Base-by-base conservation (phyloP, 2,113 vertebrate genomes). In the Potamarius usumacintae region DNA sequence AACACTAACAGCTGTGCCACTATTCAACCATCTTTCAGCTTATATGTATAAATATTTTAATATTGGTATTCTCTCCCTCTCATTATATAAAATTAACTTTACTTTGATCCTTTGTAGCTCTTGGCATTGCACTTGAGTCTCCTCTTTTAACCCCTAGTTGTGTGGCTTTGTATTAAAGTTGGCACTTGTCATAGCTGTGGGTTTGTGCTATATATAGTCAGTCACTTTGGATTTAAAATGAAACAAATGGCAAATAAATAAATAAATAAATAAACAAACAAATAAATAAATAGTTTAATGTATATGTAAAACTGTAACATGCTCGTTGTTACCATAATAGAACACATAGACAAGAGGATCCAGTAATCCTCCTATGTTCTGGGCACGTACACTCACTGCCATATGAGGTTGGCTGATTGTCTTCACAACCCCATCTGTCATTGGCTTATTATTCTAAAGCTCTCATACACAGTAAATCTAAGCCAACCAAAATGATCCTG, bases 371-470 rank as follows among this genome's bases (percentile, higher is more conserved):
- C 65, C 50, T 88, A 83, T 88, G 81, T 88, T 88, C 57, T 82
- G 85, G 60, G 57, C 85, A 88, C 42, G 83, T 81, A 80, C 65
- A 81, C 25, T 48, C 34, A 30, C 85, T 85, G 67, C 82, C 57
- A 84, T 88, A 86, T 84, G 85, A 84, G 82, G 83, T 82, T 88
- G 85, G 87, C 87, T 85, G 88, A 88, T 86, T 86, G 74, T 90
- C 83, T 27, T 81, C 77, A 53, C 81, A 88, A 85, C 77, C 80
- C 87, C 89, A 90, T 90, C 89, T 90, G 89, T 90, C 87, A 90
- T 18, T 86, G 84, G 89, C 82, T 86, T 81, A 90, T 83, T 87
- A 85, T 71, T 85, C 82, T 85, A 48, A 85, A 87, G 60, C 17
- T 81, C 53, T 78, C 50, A 65, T 86, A 89, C 86, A 65, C 52